A percentile compares a stretch with the other conserved stretches of the same genome.
These are phyloP conservation scores for Siniperca knerii DNA, from an alignment of 2,113 vertebrate genomes.

Conservation along the genomic window DNA sequence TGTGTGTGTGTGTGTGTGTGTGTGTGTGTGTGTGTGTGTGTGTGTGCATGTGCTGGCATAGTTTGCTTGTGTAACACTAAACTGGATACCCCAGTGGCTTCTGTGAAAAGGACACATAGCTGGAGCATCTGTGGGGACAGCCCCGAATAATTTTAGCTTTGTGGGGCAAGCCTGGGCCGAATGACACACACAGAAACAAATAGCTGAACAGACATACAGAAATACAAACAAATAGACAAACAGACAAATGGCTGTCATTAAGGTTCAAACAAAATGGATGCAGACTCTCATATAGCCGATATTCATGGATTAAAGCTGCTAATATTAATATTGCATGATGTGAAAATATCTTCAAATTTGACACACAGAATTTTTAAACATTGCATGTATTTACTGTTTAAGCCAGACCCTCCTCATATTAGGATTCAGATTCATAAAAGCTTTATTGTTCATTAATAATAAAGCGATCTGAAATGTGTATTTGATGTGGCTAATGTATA, in stretches of 20 bases:
- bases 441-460: not conserved
- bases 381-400: not conserved
- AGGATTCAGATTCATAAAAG: not conserved
- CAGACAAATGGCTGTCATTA: not conserved
- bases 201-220: not conserved
- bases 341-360: not conserved
- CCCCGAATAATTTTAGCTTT: constrained; percentile 68
- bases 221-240: not conserved
- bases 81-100: constrained; percentile 54
- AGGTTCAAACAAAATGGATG: not conserved
- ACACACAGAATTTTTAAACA: not conserved
- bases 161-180: constrained; percentile 60
- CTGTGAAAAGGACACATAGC: constrained; percentile 56
- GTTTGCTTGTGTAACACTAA: constrained; percentile 49
- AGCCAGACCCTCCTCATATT: not conserved
- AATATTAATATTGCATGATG: not conserved
- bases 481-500: not conserved
- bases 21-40: constrained; percentile 27
- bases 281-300: not conserved
- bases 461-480: not conserved
- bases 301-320: not conserved
- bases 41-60: constrained; percentile 5
- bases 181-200: constrained; percentile 1
- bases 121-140: constrained; percentile 64
- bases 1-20: constrained; percentile 27